Evolutionary conservation across 1,140 invertebrate genomes (phyloP).

Genomic region (Tetramorium simillimum): DNA sequence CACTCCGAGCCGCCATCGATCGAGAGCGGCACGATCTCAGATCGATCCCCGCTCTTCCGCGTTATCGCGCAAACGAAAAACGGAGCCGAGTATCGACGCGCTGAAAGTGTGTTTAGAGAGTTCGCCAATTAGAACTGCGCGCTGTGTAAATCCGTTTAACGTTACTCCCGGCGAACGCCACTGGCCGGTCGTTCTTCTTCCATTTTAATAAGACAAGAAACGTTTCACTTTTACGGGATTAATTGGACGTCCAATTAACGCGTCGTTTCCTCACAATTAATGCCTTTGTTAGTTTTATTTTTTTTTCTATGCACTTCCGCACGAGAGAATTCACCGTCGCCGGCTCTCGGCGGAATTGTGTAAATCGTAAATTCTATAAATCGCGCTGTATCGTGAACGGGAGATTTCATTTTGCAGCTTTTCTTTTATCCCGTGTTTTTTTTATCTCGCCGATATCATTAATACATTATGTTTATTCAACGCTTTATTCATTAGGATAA

Average conservation of each 20-base stretch:
- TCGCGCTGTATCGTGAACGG: neutral
- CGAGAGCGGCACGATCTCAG: neutral
- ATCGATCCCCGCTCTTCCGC: neutral
- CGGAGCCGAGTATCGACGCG: neutral
- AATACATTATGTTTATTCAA: neutral
- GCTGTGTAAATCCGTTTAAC: slow-evolving; percentile 2
- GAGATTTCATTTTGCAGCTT: neutral
- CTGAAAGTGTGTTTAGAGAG: neutral
- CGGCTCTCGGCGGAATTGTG: neutral
- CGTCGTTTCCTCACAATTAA: neutral
- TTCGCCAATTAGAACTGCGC: slow-evolving; percentile 1
- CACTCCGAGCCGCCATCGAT: neutral
- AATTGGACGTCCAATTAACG: neutral
- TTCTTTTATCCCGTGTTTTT: neutral
- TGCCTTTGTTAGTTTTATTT: neutral
- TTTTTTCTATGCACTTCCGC: neutral
- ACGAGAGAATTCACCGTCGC: neutral
- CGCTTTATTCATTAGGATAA: neutral
- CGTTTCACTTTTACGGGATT: neutral
- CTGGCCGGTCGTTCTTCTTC: neutral
- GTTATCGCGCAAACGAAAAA: neutral
- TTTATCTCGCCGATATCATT: neutral
- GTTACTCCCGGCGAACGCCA: neutral
- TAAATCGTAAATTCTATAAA: neutral
- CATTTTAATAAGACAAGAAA: slow-evolving; percentile 29